Base-by-base conservation (phyloP, 1,140 invertebrate genomes). In the Drosophila busckii region DNA sequence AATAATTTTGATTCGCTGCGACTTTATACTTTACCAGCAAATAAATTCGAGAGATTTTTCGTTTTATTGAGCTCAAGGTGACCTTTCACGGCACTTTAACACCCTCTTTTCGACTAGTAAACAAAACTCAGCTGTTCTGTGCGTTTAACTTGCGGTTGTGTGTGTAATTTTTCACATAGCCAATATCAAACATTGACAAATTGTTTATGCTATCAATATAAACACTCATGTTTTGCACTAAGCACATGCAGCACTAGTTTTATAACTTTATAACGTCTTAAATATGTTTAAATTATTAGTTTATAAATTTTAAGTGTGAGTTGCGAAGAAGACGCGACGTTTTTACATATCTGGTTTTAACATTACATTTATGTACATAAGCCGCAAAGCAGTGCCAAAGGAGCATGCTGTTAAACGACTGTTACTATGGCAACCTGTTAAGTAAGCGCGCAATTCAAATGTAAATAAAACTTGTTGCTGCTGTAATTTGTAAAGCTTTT, bases 61-160 rank as follows among this genome's bases (percentile, higher is more conserved):
- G 19, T 50, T 61, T 60, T 60, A 75, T 68, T 59, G 61, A 58
- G 64, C 69, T 80, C 75, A 80, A 80, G 75, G 75, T 80, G 75
- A 80, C 75, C 75, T 82, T 65, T 80, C 29, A 71, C 32, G 31
- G 52, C 31, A 66, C 56, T 42, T 25, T 52, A 40, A 44, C 58
- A 50, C 50, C 67, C 48, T 45, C 58, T 3, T 16, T 40, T 22
- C n/a, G n/a, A 66, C 61, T 58, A 50, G 63, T 82, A 80, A 80
- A 80, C 73, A 80, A 70, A 80, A 69, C 34, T 48, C 73, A 78
- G 73, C 73, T 78, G 71, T 10, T 28, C 6, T 54, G 32, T 53
- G n/a, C 26, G 20, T 15, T n/a, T 26, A 17, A 20, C 15, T 13
- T 25, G 15, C 25, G 7, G 9, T 16, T 20, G 12, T 19, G 0